Conservation (phyloP, 1,140 invertebrate genomes). For the Leptopilina boulardi region DNA sequence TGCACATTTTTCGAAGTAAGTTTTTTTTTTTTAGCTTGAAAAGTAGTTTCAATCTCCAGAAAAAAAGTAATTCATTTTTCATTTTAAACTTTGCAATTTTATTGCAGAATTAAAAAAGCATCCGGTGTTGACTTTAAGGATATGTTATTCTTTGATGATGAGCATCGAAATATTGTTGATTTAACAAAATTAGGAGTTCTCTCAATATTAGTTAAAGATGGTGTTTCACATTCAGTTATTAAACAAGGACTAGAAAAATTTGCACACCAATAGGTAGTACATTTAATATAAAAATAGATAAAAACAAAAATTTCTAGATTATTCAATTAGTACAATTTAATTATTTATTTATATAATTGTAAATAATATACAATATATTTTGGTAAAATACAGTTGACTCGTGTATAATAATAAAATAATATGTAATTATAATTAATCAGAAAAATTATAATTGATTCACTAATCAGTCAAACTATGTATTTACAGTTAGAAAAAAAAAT, state of each 20-base stretch:
- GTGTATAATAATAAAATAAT: neutral
- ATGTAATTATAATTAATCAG: no score
- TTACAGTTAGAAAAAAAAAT: no score
- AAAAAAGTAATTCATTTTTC: slow-evolving; percentile 15
- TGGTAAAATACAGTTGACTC: slow-evolving; percentile 11
- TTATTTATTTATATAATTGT: slow-evolving; percentile 39
- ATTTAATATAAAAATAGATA: no score
- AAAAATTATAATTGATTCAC: no score
- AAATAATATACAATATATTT: slow-evolving; percentile 44
- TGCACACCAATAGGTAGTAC: slow-evolving; percentile 49
- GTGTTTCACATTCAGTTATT: slow-evolving; percentile 74
- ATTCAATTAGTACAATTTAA: slow-evolving; percentile 29
- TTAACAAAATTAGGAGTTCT: slow-evolving; percentile 77
- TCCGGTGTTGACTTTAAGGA: slow-evolving; percentile 79
- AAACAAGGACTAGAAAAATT: slow-evolving; percentile 74
- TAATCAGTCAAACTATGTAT: no score
- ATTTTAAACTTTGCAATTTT: slow-evolving; percentile 47
- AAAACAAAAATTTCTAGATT: no score
- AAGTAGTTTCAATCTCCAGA: neutral
- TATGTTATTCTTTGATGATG: slow-evolving; percentile 86
- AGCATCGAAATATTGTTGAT: slow-evolving; percentile 80
- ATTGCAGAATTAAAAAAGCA: slow-evolving; percentile 78
- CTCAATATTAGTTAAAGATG: slow-evolving; percentile 78
- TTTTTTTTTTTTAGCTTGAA: slow-evolving; percentile 38
- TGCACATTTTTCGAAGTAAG: slow-evolving; percentile 83